These are phyloP conservation scores for Spinibarbus caldwelli DNA, from an alignment of 2,797 vertebrate genomes.

Conservation along the genomic window DNA sequence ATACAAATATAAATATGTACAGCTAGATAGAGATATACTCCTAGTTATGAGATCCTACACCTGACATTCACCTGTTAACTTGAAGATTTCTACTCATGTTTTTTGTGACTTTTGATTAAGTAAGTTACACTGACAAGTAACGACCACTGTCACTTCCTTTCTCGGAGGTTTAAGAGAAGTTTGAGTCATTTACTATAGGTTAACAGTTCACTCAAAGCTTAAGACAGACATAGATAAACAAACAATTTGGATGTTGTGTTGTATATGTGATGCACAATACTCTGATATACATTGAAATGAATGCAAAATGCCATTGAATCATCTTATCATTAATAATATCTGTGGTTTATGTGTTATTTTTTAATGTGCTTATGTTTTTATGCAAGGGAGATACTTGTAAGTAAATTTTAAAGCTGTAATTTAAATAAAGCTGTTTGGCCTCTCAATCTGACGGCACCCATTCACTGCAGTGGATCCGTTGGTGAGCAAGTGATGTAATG, in stretches of 20 bases:
- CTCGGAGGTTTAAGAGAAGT: neutral
- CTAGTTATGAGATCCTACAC: too few species aligned
- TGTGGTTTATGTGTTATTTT: neutral
- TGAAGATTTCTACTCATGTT: neutral
- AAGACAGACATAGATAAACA: neutral
- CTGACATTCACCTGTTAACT: neutral
- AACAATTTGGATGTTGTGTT: neutral
- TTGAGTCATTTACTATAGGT: neutral
- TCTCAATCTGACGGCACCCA: neutral
- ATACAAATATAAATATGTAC: neutral
- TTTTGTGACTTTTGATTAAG: neutral
- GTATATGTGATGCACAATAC: neutral
- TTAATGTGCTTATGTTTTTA: too few species aligned
- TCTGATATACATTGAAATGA: neutral
- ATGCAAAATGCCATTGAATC: neutral
- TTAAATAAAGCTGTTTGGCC: neutral
- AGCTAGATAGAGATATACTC: neutral
- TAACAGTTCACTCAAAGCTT: neutral
- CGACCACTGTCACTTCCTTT: conserved; percentile 1
- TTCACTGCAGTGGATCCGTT: neutral
- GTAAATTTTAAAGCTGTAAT: neutral
- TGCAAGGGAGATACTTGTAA: neutral
- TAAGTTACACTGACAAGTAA: neutral
- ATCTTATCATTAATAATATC: neutral
- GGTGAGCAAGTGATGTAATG: neutral